These are phyloP conservation scores for Ephydatia muelleri DNA, from an alignment of 37 sponge, comb jelly and placozoan genomes.

Conservation along the genomic window DNA sequence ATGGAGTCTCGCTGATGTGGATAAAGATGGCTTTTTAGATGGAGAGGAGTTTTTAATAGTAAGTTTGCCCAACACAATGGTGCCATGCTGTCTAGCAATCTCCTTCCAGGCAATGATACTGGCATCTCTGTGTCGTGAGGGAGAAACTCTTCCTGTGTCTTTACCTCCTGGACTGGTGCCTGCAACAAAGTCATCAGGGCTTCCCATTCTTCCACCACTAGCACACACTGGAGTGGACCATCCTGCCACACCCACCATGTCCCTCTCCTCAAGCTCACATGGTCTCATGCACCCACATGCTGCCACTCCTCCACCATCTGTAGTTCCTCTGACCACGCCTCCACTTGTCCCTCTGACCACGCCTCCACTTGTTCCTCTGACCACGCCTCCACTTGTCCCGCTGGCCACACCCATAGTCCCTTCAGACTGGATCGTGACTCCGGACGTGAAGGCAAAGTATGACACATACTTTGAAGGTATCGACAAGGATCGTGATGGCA, in stretches of 20 bases:
- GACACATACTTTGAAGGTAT: conserved; percentile 76
- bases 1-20: conserved; percentile 77
- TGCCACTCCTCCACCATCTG: conserved; percentile 10
- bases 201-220: not conserved
- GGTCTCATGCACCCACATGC: not conserved
- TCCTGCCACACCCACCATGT: not conserved
- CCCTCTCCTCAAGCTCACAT: not conserved
- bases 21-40: conserved; percentile 72
- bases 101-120: conserved; percentile 70
- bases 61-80: not conserved
- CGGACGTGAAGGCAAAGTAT: conserved; percentile 75
- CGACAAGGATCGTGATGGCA: conserved; percentile 81
- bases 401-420: not conserved
- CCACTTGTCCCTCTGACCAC: not conserved
- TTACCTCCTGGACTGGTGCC: conserved; percentile 67
- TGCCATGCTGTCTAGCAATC: not conserved
- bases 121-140: conserved; percentile 44
- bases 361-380: not conserved
- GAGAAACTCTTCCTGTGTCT: conserved; percentile 59
- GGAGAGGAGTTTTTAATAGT: conserved; percentile 77
- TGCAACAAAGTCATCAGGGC: conserved; percentile 26
- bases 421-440: conserved; percentile 62
- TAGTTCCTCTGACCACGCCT: not conserved
- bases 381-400: not conserved
- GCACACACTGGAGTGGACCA: not conserved